These are phyloP conservation scores for Falco cherrug DNA, from an alignment of 2,797 vertebrate genomes.

Conservation along the genomic window DNA sequence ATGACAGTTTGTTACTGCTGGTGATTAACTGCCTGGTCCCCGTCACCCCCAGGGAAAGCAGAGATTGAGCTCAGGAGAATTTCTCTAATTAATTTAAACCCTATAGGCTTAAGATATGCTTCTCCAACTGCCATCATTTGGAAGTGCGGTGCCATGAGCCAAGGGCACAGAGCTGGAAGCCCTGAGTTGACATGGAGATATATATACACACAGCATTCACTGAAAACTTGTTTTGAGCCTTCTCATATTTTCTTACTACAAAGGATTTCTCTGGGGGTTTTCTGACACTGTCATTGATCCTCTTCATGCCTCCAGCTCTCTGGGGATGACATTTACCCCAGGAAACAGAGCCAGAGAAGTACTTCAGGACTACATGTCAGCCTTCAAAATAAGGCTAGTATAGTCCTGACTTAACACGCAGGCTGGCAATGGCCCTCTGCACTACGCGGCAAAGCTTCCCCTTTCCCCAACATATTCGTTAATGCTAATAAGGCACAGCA, in stretches of 20 bases:
- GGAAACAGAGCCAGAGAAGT: not conserved
- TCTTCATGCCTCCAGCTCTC: not conserved
- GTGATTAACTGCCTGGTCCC: constrained; percentile 46
- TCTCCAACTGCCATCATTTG: not conserved
- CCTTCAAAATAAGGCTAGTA: not conserved
- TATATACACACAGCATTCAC: not conserved
- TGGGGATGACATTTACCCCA: not conserved
- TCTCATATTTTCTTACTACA: not conserved
- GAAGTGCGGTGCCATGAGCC: not conserved
- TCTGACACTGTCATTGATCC: not conserved
- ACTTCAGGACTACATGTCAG: not conserved
- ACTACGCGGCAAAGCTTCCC: not conserved
- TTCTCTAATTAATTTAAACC: constrained; percentile 35
- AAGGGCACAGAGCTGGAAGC: not conserved
- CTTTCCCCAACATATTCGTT: not conserved
- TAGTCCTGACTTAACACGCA: not conserved
- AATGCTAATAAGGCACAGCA: fast-evolving
- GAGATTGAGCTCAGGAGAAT: constrained; percentile 37
- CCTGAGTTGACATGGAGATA: not conserved
- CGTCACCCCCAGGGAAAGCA: constrained; percentile 1
- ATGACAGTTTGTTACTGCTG: not conserved
- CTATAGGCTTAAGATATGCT: not conserved
- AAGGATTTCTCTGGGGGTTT: not conserved
- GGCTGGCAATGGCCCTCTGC: not conserved
- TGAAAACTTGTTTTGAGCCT: not conserved